Percentiles rank a stretch among this genome's conserved stretches.
phyloP scores from a whole-genome alignment of 2,888 invertebrate genomes.

The Acleris laterana region DNA sequence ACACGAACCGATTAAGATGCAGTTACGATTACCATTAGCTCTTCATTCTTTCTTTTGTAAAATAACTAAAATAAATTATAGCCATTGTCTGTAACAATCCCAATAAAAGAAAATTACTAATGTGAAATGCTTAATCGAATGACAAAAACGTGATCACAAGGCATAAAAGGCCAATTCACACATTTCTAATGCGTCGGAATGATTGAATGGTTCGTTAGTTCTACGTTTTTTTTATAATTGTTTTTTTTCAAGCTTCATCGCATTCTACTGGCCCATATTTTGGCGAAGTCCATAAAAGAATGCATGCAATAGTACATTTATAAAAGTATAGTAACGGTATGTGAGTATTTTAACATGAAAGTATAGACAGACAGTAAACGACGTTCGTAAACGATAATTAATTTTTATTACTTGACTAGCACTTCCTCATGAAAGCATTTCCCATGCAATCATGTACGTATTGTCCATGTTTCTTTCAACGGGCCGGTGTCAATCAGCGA shows the following conservation, averaged over 20 bases:
- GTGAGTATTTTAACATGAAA: not conserved
- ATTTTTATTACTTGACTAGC: conserved; percentile 1
- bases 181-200: conserved; percentile 40
- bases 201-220: conserved; percentile 19
- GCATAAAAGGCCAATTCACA: conserved; percentile 43
- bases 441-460: conserved; percentile 35
- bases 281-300: not conserved
- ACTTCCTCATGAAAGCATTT: conserved; percentile 32
- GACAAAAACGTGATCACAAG: conserved; percentile 10
- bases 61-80: conserved; percentile 9
- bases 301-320: not conserved
- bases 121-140: conserved; percentile 8
- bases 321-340: not conserved
- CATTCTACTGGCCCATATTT: conserved; percentile 10
- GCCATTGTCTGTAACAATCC: conserved; percentile 31
- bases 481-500: conserved; percentile 7
- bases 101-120: conserved; percentile 11
- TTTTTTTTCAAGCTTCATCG: conserved; percentile 5
- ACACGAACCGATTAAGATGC: not conserved
- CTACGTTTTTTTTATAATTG: conserved; percentile 11
- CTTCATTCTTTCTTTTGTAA: not conserved
- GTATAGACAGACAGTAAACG: not conserved
- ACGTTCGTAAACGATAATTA: not conserved
- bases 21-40: not conserved
- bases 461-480: conserved; percentile 21